Conservation (phyloP, 1,140 invertebrate species). For the Paraescarpia echinospica region DNA sequence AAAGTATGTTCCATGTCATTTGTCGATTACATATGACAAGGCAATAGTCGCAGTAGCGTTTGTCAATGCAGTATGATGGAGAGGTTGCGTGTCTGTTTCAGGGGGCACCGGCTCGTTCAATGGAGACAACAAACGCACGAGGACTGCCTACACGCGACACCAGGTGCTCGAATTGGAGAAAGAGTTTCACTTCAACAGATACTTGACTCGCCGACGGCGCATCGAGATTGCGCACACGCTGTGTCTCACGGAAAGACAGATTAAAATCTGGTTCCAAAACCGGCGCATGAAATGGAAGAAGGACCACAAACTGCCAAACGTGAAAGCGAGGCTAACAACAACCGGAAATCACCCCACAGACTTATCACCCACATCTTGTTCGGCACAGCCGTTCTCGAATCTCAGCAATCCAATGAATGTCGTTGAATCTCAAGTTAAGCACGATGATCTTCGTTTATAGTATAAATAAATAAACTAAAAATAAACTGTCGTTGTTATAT, state of each 20-base stretch:
- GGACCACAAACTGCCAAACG: conserved; percentile 40
- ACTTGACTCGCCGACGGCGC: conserved; percentile 92
- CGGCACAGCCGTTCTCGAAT: background rate
- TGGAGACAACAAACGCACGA: conserved; percentile 89
- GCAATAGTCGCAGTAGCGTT: background rate
- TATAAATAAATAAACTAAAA: background rate
- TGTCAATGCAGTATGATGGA: background rate
- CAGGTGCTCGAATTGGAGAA: conserved; percentile 68
- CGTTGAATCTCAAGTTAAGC: background rate
- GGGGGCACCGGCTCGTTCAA: conserved; percentile 9
- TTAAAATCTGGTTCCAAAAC: conserved; percentile 92
- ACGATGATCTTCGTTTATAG: background rate
- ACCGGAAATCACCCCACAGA: conserved; percentile 25
- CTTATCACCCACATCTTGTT: background rate
- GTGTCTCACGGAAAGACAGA: conserved; percentile 88
- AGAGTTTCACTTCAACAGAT: conserved; percentile 97
- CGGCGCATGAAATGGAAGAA: conserved; percentile 98
- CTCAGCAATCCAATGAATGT: conserved; percentile 1
- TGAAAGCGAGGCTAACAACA: conserved; percentile 15
- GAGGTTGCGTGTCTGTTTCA: background rate
- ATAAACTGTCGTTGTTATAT: background rate
- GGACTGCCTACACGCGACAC: conserved; percentile 35
- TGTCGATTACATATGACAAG: background rate
- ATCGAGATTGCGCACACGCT: conserved; percentile 96
- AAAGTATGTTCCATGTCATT: background rate